Percentiles rank a stretch among this genome's conserved stretches.
Conservation (phyloP, 2,797 vertebrate genomes). For the Sebastolobus alascanus region DNA sequence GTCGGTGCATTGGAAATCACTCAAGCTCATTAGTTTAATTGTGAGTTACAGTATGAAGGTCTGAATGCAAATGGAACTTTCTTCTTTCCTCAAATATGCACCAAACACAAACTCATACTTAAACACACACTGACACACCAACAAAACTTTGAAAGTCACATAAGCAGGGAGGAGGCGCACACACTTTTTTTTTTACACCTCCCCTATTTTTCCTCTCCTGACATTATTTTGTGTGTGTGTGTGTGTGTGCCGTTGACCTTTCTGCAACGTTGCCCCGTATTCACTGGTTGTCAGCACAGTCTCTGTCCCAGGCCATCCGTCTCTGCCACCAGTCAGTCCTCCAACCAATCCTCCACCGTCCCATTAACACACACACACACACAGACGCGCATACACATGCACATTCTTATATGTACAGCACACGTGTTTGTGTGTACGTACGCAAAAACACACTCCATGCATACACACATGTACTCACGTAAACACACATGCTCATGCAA, state of each 20-base stretch:
- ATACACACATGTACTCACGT: slow-evolving; percentile 1
- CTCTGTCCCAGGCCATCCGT: slow-evolving; percentile 93
- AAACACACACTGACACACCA: slow-evolving; percentile 37
- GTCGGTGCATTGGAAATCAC: neutral
- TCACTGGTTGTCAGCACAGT: slow-evolving; percentile 95
- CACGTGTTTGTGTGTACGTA: slow-evolving; percentile 19
- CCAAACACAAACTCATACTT: slow-evolving; percentile 27
- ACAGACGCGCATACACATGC: slow-evolving; percentile 24
- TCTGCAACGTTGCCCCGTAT: slow-evolving; percentile 95
- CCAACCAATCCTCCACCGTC: slow-evolving; percentile 93
- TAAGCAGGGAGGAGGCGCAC: slow-evolving; percentile 49
- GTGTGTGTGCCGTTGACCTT: slow-evolving; percentile 90
- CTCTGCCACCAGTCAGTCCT: slow-evolving; percentile 97
- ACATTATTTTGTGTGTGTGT: slow-evolving; percentile 63
- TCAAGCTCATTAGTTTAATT: slow-evolving; percentile 14
- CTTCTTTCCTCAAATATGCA: slow-evolving; percentile 8
- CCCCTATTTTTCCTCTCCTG: slow-evolving; percentile 71
- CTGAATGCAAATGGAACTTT: neutral
- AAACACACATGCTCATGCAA: slow-evolving; percentile 3
- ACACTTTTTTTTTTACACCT: slow-evolving; percentile 54
- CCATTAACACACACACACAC: slow-evolving; percentile 81
- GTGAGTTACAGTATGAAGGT: neutral
- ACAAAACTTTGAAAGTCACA: slow-evolving; percentile 83
- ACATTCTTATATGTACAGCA: slow-evolving; percentile 30
- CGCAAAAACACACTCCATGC: slow-evolving; percentile 7